Base-by-base conservation (phyloP, 1,140 invertebrate species). In the Magallana gigas region DNA sequence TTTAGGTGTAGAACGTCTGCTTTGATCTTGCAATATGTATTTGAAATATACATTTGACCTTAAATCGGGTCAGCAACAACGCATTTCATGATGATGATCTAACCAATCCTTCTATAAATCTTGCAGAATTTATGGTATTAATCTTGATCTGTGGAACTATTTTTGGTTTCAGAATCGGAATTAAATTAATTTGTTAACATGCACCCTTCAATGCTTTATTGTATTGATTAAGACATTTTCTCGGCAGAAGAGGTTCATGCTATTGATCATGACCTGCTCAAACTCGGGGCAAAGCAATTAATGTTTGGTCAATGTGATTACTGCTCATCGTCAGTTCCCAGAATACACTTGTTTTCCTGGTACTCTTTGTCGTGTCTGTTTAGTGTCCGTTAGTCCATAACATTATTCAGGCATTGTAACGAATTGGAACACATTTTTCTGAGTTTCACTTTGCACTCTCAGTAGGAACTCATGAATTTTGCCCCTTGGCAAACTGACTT, bases 171-270 rank as follows among this genome's bases (percentile, higher is more conserved):
- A 36, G 14, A 76, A 29, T 18, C 1, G 18, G 36, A 76, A 29
- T 12, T 29, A 71, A 76, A 76, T 76, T 76, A 76, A 76, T 76
- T 76, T 76, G 68, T 76, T 76, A 76, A 76, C 18, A 76, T 76
- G 68, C 68, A 76, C 68, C 68, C 68, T 76, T 76, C 23, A 12
- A 18, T 76, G 68, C 68, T 76, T 76, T 76, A 76, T 76, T 76
- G 68, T 29, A 76, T 76, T 76, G 68, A 76, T 76, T 76, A 76
- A 76, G 68, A 36, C 23, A 1, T 76, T 48, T 76, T 76, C 23
- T 29, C 36, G 18, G 23, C 68, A 76, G 68, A 36, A 29, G 23
- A 76, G 18, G 68, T 76, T 76, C 68, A 23, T 76, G 68, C 23
- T 76, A 76, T 76, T 76, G 68, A 76, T 76, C 68, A 76, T 76